Percentiles rank a stretch among this genome's conserved stretches.
These are phyloP conservation scores for Mobula hypostoma DNA, from an alignment of 2,113 vertebrate genomes.

Conservation along the genomic window DNA sequence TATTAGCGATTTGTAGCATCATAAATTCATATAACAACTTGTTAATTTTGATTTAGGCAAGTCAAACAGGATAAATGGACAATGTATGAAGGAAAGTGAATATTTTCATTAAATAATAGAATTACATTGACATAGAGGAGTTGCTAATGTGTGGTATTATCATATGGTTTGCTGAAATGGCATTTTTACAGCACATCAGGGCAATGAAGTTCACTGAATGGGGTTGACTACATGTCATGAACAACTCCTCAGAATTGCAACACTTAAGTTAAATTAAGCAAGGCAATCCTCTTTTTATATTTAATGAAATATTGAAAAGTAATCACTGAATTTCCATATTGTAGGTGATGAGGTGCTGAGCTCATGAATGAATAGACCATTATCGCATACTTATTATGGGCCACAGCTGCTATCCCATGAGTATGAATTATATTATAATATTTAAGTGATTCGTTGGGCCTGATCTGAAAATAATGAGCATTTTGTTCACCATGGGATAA, in stretches of 20 bases:
- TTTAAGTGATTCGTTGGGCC: not conserved
- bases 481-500: not conserved
- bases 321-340: not conserved
- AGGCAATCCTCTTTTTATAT: not conserved
- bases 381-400: not conserved
- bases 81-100: not conserved
- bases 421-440: not conserved
- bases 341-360: not conserved
- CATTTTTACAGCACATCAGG: not conserved
- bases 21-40: constrained; percentile 25
- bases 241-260: not conserved
- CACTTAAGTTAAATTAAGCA: not conserved
- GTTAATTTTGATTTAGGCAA: constrained; percentile 31
- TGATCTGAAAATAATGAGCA: not conserved
- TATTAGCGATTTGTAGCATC: constrained; percentile 11
- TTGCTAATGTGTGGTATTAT: not conserved
- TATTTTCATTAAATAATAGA: not conserved
- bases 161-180: constrained; percentile 19
- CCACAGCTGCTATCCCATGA: not conserved
- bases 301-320: constrained; percentile 9
- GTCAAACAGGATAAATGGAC: constrained; percentile 21
- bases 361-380: not conserved
- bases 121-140: not conserved
- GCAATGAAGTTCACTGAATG: not conserved
- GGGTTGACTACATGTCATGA: not conserved